Evolutionary conservation across 2,797 vertebrate genomes (phyloP), one percentile per base, ranked within the genome.

Genomic region (Botia almorhae): DNA sequence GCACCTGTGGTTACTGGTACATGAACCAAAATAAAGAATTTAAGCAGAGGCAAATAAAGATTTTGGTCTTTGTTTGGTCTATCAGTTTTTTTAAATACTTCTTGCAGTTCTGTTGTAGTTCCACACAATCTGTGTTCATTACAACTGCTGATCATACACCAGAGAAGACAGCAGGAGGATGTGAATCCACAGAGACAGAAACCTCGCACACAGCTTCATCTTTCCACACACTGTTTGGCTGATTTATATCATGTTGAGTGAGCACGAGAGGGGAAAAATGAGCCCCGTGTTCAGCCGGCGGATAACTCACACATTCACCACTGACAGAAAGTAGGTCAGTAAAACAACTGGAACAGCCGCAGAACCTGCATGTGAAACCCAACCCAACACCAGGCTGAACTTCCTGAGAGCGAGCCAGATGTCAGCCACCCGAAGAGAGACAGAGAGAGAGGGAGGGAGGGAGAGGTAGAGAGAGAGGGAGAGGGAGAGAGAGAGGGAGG

Each of bases 261-360:
- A 92, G 82, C 86, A 81, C 2, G 74, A 89, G 87, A 89, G 87
- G 87, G 89, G 86, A 91, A 92, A 90, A 89, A 86, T 88, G 88
- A 84, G 85, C 83, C 75, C 82, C 67, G 71, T 88, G 86, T 88
- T 87, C 87, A 85, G 84, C 87, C 87, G 87, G 88, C 87, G 87
- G 87, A 92, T 90, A 89, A 88, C 90, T 93, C 92, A 91, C 90
- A 87, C 33, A 69, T 82, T 83, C 85, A 80, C 87, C 84, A 87
- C 84, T 82, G 87, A 33, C 65, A 72, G 46, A 91, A 94, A 91
- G 89, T 92, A 91, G 92, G 92, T 93, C 92, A 93, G 84, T 90
- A 89, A 89, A 89, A 83, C 29, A 80, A 84, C 82, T 65, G 79
- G 84, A 79, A 74, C 70, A 76, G 76, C 69, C 69, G 70, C 53